These are phyloP conservation scores for Danio kyathit DNA, from an alignment of 2,797 vertebrate genomes.

Conservation along the genomic window DNA sequence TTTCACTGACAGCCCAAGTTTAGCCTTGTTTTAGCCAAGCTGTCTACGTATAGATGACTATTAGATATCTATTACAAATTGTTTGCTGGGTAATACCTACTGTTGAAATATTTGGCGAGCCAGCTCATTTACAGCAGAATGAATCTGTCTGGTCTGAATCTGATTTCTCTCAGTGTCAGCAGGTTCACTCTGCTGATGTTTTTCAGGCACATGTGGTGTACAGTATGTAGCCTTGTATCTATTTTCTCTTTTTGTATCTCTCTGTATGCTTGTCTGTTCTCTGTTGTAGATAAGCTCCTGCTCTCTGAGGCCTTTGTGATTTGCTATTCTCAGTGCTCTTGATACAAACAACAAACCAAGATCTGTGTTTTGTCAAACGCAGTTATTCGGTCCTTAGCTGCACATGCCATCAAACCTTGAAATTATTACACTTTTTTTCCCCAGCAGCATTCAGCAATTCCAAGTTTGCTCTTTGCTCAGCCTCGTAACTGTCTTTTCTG, in stretches of 20 bases:
- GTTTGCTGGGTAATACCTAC: too few relatives aligned
- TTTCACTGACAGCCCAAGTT: too few relatives aligned
- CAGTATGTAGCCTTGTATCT: slow-evolving; percentile 39
- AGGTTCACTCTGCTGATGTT: slow-evolving; percentile 49
- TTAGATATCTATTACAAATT: too few relatives aligned
- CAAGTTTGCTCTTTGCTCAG: slow-evolving; percentile 34
- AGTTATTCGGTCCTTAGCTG: slow-evolving; percentile 56
- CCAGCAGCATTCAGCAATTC: neutral
- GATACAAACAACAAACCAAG: slow-evolving; percentile 55
- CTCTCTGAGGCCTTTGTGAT: slow-evolving; percentile 59
- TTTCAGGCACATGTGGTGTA: slow-evolving; percentile 46
- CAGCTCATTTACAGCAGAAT: too few relatives aligned
- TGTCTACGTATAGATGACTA: too few relatives aligned
- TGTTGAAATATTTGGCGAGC: too few relatives aligned
- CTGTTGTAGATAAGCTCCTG: slow-evolving; percentile 28
- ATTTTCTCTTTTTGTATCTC: slow-evolving; percentile 9
- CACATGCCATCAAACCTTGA: slow-evolving; percentile 59
- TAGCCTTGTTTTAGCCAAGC: too few relatives aligned
- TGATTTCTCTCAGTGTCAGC: slow-evolving; percentile 7
- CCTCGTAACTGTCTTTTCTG: slow-evolving; percentile 36
- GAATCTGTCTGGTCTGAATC: too few relatives aligned
- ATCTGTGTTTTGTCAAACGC: slow-evolving; percentile 64
- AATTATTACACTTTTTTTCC: slow-evolving; percentile 50
- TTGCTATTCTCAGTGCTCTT: slow-evolving; percentile 64
- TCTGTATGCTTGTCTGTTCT: neutral